Evolutionary conservation across 2,797 vertebrate genomes (phyloP).

Genomic region (Crax fasciolata): DNA sequence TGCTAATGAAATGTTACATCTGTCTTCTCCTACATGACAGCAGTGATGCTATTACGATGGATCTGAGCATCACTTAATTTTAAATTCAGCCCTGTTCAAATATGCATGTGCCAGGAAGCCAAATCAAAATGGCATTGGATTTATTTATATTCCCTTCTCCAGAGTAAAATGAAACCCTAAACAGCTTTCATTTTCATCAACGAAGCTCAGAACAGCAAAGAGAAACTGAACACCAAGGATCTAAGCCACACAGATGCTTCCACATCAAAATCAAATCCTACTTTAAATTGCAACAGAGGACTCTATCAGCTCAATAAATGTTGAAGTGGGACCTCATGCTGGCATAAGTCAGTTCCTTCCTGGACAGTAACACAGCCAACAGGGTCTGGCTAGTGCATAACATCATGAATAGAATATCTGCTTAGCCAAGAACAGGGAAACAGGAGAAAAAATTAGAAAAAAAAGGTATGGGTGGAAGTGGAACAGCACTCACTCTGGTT

Average conservation of each 20-base stretch:
- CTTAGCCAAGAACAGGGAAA: background rate
- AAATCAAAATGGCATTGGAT: background rate
- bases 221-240: background rate
- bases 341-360: background rate
- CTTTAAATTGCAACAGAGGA: background rate
- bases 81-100: background rate
- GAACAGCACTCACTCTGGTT: background rate
- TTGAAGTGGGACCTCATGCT: background rate
- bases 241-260: background rate
- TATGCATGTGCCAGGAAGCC: background rate
- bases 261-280: background rate
- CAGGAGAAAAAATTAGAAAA: background rate
- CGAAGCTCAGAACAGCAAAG: background rate
- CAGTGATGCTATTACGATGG: background rate
- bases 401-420: accelerated
- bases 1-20: background rate
- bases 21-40: background rate
- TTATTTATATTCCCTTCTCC: background rate
- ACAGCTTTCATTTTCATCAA: background rate
- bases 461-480: background rate
- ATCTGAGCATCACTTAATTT: background rate
- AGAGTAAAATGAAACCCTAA: background rate
- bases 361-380: background rate
- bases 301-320: background rate
- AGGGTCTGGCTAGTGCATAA: background rate